Evolutionary conservation across 2,888 invertebrate genomes (phyloP).

Genomic region (Tetragnatha montana): DNA sequence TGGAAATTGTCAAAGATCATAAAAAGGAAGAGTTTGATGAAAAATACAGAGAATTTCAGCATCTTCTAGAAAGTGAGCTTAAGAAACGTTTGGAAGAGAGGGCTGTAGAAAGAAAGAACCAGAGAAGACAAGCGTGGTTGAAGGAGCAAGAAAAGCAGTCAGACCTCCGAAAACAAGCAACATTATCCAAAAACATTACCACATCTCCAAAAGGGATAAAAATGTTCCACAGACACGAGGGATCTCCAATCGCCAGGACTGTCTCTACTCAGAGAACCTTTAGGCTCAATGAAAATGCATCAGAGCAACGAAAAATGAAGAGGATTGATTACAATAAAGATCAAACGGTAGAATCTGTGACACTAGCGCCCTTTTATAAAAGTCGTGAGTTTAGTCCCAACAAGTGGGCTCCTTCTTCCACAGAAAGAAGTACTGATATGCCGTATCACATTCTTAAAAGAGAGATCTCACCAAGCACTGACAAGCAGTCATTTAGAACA

Average conservation of each 20-base stretch:
- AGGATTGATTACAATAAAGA: neutral
- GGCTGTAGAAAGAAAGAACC: constrained; percentile 22
- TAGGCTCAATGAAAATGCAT: neutral
- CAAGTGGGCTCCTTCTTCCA: too few relatives aligned
- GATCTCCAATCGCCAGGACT: neutral
- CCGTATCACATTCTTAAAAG: constrained; percentile 18
- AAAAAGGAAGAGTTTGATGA: neutral
- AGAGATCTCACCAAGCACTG: too few relatives aligned
- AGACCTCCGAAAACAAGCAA: neutral
- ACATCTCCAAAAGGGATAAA: too few relatives aligned
- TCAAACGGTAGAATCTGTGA: too few relatives aligned
- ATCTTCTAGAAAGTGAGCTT: constrained; percentile 4
- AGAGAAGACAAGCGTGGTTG: constrained; percentile 27
- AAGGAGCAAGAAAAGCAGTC: constrained; percentile 3
- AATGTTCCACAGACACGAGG: neutral
- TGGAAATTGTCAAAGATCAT: constrained; percentile 9
- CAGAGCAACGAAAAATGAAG: neutral
- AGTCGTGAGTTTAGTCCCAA: too few relatives aligned
- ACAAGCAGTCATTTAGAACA: neutral
- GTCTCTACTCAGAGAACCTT: neutral
- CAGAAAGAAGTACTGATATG: neutral
- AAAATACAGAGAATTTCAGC: neutral
- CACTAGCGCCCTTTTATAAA: too few relatives aligned
- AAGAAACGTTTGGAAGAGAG: constrained; percentile 37
- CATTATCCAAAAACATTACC: neutral